Conservation (phyloP, 2,888 invertebrate genomes). For the Tenthredo notha region DNA sequence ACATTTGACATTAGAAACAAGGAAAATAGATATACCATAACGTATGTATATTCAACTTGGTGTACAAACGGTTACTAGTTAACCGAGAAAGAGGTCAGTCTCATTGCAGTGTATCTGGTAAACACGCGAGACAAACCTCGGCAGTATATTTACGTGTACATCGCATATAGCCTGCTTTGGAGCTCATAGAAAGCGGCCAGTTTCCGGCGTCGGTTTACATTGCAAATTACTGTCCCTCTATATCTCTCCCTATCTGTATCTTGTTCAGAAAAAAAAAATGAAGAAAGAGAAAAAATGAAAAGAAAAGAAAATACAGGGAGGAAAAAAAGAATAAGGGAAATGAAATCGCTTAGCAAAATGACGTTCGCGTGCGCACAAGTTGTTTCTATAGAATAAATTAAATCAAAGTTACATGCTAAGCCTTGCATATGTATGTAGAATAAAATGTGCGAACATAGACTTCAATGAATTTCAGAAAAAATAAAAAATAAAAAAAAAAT, state of each 20-base stretch:
- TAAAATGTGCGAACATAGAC: not conserved
- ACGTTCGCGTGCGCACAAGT: constrained; percentile 1
- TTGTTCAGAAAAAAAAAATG: too few species aligned
- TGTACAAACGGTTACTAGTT: constrained; percentile 4
- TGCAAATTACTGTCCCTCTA: constrained; percentile 2
- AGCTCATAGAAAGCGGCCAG: constrained; percentile 41
- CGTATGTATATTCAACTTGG: not conserved
- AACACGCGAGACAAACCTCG: constrained; percentile 39
- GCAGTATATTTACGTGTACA: constrained; percentile 25
- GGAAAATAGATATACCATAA: not conserved
- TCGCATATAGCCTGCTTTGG: constrained; percentile 10
- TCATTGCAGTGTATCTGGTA: constrained; percentile 19
- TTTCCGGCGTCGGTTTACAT: constrained; percentile 44
- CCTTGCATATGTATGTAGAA: not conserved
- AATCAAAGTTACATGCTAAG: not conserved
- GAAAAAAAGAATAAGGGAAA: not conserved
- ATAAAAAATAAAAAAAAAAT: too few species aligned
- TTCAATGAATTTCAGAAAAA: not conserved
- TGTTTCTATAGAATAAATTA: constrained; percentile 10
- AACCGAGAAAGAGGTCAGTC: constrained; percentile 31
- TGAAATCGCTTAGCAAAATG: constrained; percentile 14
- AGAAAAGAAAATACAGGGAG: not conserved
- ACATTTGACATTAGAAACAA: not conserved
- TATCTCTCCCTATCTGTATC: not conserved
- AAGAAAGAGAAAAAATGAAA: not conserved